A percentile compares a stretch with the other conserved stretches of the same genome.
Conservation (phyloP, 64 coral and sea anemone genomes). For the Stylophora pistillata region DNA sequence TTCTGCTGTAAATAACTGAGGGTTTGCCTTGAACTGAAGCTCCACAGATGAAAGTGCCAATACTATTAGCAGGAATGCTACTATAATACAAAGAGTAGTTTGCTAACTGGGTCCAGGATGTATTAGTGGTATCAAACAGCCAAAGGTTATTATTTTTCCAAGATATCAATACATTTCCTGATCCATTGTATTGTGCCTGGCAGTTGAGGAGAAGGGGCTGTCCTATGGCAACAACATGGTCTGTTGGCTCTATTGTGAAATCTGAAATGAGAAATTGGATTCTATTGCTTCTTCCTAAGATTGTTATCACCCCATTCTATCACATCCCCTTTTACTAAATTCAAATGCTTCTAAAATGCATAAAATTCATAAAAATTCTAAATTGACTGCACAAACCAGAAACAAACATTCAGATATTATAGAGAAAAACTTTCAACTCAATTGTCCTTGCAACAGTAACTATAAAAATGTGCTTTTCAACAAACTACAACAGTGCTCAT, state of each 20-base stretch:
- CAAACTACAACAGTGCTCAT: no score
- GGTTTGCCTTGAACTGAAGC: constrained; percentile 15
- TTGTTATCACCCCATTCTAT: no score
- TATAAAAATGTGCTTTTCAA: no score
- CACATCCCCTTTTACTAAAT: no score
- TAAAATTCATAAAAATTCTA: no score
- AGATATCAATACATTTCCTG: constrained; percentile 27
- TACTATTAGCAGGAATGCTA: constrained; percentile 34
- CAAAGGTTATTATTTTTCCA: constrained; percentile 47
- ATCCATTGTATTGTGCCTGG: constrained; percentile 52
- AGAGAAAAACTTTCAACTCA: no score
- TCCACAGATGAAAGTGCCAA: constrained; percentile 63
- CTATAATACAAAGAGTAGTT: constrained; percentile 71
- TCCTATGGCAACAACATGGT: constrained; percentile 54
- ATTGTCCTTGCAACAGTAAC: no score
- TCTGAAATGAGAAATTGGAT: constrained; percentile 13
- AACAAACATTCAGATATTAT: no score
- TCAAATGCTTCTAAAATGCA: no score
- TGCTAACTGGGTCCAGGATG: constrained; percentile 23
- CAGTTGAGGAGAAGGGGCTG: constrained; percentile 63
- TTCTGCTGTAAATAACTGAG: constrained; percentile 36
- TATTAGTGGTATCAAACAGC: constrained; percentile 41
- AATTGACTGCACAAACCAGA: no score
- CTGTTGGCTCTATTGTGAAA: constrained; percentile 60
- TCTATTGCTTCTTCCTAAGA: neutral